These are phyloP conservation scores for Drosophila ercepeae DNA, from an alignment of 1,140 invertebrate genomes.

Conservation along the genomic window DNA sequence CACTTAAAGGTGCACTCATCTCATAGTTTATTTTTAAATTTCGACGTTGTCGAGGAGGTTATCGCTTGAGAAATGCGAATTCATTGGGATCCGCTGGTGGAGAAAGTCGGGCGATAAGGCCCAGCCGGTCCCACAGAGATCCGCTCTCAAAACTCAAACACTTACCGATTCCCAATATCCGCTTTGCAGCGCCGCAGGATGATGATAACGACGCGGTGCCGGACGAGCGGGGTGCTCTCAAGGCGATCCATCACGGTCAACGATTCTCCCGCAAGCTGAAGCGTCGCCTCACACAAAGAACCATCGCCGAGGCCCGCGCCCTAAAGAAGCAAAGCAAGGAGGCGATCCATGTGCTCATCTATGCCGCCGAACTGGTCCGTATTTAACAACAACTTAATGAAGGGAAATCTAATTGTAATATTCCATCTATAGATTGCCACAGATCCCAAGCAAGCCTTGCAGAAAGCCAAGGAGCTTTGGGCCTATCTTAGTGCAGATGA, in stretches of 20 bases:
- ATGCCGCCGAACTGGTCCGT: slow-evolving; percentile 90
- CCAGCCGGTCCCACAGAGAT: slow-evolving; percentile 3
- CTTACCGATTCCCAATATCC: slow-evolving; percentile 17
- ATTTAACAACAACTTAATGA: no score
- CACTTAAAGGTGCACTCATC: slow-evolving; percentile 28
- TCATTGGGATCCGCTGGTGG: slow-evolving; percentile 15
- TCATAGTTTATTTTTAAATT: slow-evolving; percentile 58
- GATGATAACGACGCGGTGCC: slow-evolving; percentile 61
- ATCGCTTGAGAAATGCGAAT: slow-evolving; percentile 38
- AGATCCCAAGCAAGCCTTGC: slow-evolving; percentile 89
- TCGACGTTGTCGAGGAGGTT: slow-evolving; percentile 47
- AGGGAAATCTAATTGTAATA: no score
- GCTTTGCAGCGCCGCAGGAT: slow-evolving; percentile 57
- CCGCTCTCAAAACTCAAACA: slow-evolving; percentile 12
- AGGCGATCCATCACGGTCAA: slow-evolving; percentile 90
- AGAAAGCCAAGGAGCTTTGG: slow-evolving; percentile 90
- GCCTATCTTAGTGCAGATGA: slow-evolving; percentile 88
- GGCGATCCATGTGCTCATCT: slow-evolving; percentile 89
- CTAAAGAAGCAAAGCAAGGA: slow-evolving; percentile 91
- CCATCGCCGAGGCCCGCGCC: slow-evolving; percentile 89
- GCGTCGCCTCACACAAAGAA: slow-evolving; percentile 89
- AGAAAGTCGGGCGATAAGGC: slow-evolving; percentile 21
- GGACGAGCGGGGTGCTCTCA: slow-evolving; percentile 83
- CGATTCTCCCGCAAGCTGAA: slow-evolving; percentile 89
- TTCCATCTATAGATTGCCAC: slow-evolving; percentile 86